Percentiles rank a stretch among this genome's conserved stretches.
Conservation (phyloP, 2,888 invertebrate species). For the Cheilosia vulpina region DNA sequence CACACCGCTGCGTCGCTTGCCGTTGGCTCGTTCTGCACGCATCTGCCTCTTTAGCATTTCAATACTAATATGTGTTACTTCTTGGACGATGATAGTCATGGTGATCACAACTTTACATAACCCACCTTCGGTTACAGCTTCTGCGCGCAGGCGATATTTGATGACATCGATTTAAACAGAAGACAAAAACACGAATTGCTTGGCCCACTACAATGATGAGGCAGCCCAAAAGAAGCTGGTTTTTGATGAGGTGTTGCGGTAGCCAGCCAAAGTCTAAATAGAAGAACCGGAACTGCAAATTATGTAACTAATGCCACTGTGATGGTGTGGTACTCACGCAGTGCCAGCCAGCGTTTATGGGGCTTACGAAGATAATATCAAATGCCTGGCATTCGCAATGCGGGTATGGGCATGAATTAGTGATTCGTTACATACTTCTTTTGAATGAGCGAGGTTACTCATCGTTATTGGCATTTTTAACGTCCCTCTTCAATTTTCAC, state of each 20-base stretch:
- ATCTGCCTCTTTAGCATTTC: conserved; percentile 43
- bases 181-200: neutral
- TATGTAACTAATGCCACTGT: conserved; percentile 1
- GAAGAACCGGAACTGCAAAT: conserved; percentile 43
- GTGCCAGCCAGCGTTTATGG: neutral
- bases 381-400: too few species aligned
- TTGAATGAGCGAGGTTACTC: too few species aligned
- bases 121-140: conserved; percentile 22
- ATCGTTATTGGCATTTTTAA: too few species aligned
- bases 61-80: conserved; percentile 36
- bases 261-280: neutral
- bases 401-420: too few species aligned
- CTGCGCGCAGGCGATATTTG: conserved; percentile 5
- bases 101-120: conserved; percentile 32
- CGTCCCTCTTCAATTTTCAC: too few species aligned
- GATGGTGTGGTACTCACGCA: neutral
- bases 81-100: neutral
- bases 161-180: neutral
- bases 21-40: conserved; percentile 15
- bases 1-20: too few species aligned
- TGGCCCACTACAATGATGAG: neutral
- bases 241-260: neutral
- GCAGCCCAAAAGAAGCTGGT: neutral
- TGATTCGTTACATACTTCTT: too few species aligned
- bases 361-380: neutral